A percentile compares a stretch with the other conserved stretches of the same genome.
Conservation (phyloP, 2,888 invertebrate species). For the Cataglyphis cursor region DNA sequence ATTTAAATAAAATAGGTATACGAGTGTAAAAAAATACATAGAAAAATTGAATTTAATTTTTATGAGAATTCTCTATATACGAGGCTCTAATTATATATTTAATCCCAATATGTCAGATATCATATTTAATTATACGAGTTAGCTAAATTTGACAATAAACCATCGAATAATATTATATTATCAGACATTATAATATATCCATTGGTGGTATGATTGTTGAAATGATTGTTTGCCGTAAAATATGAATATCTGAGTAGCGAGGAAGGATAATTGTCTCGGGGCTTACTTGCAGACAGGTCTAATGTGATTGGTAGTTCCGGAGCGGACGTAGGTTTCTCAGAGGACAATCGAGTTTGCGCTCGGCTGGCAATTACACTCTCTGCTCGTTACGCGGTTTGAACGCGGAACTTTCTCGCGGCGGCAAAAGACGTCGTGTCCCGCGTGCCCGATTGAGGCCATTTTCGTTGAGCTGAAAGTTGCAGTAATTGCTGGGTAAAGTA, state of each 20-base stretch:
- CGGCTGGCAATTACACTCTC: slow-evolving; percentile 46
- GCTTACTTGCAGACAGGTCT: slow-evolving; percentile 65
- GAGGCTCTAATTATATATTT: neutral
- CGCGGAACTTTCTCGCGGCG: slow-evolving; percentile 52
- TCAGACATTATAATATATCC: neutral
- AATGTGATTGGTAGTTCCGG: slow-evolving; percentile 67
- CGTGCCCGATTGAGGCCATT: slow-evolving; percentile 34
- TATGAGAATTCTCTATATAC: neutral
- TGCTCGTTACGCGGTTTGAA: slow-evolving; percentile 54
- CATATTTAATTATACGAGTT: neutral
- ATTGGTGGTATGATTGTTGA: slow-evolving; percentile 6
- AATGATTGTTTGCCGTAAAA: slow-evolving; percentile 38
- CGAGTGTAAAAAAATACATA: neutral
- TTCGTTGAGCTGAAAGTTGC: slow-evolving; percentile 31
- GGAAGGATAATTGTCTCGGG: slow-evolving; percentile 63
- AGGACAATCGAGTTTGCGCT: slow-evolving; percentile 58
- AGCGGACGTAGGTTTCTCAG: slow-evolving; percentile 47
- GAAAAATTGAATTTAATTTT: neutral
- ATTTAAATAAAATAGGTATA: too few species aligned
- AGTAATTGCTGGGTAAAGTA: slow-evolving; percentile 44
- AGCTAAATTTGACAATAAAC: slow-evolving; percentile 15
- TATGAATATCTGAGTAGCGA: slow-evolving; percentile 30
- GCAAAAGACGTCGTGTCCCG: slow-evolving; percentile 35
- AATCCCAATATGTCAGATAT: neutral
- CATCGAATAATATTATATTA: slow-evolving; percentile 18